phyloP scores from a whole-genome alignment of 2,888 invertebrate species.

The Trilocha varians region DNA sequence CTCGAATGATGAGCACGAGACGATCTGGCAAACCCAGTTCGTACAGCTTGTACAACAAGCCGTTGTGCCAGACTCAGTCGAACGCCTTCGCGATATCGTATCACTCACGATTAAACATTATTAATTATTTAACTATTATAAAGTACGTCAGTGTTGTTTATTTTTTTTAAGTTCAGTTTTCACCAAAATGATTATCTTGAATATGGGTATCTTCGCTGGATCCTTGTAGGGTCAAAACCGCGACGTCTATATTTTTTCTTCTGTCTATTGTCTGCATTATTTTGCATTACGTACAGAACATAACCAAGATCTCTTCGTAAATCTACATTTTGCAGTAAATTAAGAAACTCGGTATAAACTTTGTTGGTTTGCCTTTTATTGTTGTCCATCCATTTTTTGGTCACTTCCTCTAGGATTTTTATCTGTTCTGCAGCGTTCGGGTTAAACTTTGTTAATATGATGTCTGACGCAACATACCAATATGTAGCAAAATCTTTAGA shows the following conservation, averaged over 20 bases:
- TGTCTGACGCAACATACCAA: background rate
- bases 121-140: too few relatives aligned
- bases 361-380: background rate
- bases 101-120: too few relatives aligned
- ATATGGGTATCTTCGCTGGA: background rate
- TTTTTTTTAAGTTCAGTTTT: too few relatives aligned
- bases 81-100: too few relatives aligned
- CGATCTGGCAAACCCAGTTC: too few relatives aligned
- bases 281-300: conserved; percentile 10
- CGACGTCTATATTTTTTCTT: background rate
- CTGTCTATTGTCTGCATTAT: conserved; percentile 2
- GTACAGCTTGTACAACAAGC: too few relatives aligned
- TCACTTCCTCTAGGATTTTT: background rate
- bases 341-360: background rate
- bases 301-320: background rate
- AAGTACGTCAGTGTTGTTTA: too few relatives aligned
- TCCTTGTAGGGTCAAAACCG: background rate
- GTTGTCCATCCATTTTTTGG: background rate
- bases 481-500: background rate
- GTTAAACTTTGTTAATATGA: background rate
- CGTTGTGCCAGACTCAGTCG: too few relatives aligned
- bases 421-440: background rate
- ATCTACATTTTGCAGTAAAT: background rate
- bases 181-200: too few relatives aligned
- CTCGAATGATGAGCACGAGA: too few relatives aligned